Base-by-base conservation (phyloP, 2,888 invertebrate species). In the Amitus sp. region DNA sequence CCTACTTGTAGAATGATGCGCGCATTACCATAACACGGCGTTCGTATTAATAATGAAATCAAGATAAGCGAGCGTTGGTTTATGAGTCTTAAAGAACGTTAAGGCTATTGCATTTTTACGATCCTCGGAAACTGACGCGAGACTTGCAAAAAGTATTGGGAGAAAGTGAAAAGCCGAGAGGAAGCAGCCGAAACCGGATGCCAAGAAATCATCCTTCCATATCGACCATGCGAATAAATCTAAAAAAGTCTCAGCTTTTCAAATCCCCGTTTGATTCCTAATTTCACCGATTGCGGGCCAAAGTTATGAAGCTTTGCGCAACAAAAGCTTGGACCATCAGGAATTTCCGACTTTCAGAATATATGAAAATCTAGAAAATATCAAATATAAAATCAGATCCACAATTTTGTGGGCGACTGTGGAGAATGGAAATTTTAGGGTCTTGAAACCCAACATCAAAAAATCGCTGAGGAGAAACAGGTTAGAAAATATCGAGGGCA, bases 81-180 rank as follows among this genome's bases (percentile, higher is more conserved):
- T 37, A 37, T 37, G 15, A n/a, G 30, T 30, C 30, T 30, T 13
- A 12, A 13, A 37, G 12, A 37, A 37, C 37, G 37, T 15, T n/a
- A n/a, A n/a, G n/a, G n/a, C n/a, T n/a, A n/a, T n/a, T n/a, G n/a
- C n/a, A n/a, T n/a, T n/a, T n/a, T n/a, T n/a, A n/a, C n/a, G n/a
- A n/a, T n/a, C n/a, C n/a, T n/a, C n/a, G n/a, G n/a, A n/a, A n/a
- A n/a, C n/a, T n/a, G n/a, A n/a, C n/a, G 23, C 23, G 23, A 23
- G 4, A 23, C 23, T 23, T 23, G 23, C 23, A 23, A 55, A 63
- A 63, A 59, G 55, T 63, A 51, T 43, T 54, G 39, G 27, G 62
- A 63, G 63, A 63, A 63, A 63, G 63, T 55, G 55, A 59, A 55
- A 51, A 63, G 58, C 55, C 51, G 55, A 56, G 55, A 51, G 63